phyloP scores from a whole-genome alignment of 2,888 invertebrate species.

The Lobophora halterata region DNA sequence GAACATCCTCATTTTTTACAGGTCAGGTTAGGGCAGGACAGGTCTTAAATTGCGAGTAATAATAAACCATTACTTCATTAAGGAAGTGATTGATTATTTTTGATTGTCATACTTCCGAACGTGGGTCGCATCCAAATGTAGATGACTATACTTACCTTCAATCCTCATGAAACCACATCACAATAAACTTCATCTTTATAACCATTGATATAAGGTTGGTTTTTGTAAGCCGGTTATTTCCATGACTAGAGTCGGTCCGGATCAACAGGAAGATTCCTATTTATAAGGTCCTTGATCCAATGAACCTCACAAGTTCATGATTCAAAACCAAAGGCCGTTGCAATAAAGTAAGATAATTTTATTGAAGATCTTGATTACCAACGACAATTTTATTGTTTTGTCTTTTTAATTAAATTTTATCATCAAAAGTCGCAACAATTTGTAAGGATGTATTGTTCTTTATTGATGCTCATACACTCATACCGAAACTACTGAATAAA shows the following conservation, averaged over 20 bases:
- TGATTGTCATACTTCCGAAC: constrained; percentile 63
- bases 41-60: constrained; percentile 21
- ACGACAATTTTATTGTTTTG: no score
- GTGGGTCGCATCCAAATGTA: constrained; percentile 58
- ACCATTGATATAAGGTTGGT: constrained; percentile 18
- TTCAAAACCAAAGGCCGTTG: constrained; percentile 31
- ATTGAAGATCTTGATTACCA: background rate
- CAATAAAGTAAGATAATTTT: background rate
- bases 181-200: constrained; percentile 21
- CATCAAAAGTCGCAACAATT: no score
- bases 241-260: constrained; percentile 48
- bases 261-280: constrained; percentile 71
- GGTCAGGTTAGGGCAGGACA: constrained; percentile 6
- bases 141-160: no score
- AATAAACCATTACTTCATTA: constrained; percentile 43
- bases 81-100: constrained; percentile 52
- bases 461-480: no score
- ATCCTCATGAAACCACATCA: constrained; percentile 27
- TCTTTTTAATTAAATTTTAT: no score
- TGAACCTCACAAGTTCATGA: constrained; percentile 53
- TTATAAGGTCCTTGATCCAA: constrained; percentile 51
- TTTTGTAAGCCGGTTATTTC: constrained; percentile 34
- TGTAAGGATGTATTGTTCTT: no score
- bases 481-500: no score
- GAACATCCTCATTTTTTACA: background rate